A percentile compares a stretch with the other conserved stretches of the same genome.
phyloP scores from a whole-genome alignment of 2,797 vertebrate species.

The Artibeus lituratus region DNA sequence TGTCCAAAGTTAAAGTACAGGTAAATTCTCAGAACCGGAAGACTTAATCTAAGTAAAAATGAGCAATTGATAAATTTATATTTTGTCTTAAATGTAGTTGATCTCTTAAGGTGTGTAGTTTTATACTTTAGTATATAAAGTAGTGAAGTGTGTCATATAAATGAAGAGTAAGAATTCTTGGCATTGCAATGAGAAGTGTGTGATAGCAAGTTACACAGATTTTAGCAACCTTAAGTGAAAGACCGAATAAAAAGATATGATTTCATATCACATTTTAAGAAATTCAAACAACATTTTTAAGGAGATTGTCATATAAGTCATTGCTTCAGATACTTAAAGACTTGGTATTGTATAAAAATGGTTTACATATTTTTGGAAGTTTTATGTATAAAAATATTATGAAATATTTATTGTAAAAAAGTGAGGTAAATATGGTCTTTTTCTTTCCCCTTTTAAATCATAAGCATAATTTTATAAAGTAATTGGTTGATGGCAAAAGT shows the following conservation, averaged over 20 bases:
- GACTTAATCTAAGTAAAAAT: not conserved
- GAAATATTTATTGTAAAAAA: not conserved
- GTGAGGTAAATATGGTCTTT: not conserved
- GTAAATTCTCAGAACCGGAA: not conserved
- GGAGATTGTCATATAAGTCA: not conserved
- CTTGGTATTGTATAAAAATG: not conserved
- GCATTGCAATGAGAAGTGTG: not conserved
- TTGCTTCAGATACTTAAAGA: not conserved
- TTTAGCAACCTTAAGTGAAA: constrained; percentile 58
- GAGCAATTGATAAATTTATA: not conserved
- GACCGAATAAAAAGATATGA: constrained; percentile 51
- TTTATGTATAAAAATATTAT: not conserved
- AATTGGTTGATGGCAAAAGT: not conserved
- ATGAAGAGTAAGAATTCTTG: not conserved
- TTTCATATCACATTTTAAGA: constrained; percentile 32
- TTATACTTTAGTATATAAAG: not conserved
- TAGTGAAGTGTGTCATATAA: not conserved
- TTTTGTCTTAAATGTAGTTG: not conserved
- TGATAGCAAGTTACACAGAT: constrained; percentile 21
- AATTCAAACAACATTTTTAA: constrained; percentile 29
- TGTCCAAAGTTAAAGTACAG: constrained; percentile 8
- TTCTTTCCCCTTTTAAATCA: not conserved
- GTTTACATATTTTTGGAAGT: not conserved
- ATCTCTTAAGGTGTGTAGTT: not conserved
- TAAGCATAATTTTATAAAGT: not conserved